Evolutionary conservation across 2,113 vertebrate species (phyloP).

Genomic region (Phylloscopus trochiloides): DNA sequence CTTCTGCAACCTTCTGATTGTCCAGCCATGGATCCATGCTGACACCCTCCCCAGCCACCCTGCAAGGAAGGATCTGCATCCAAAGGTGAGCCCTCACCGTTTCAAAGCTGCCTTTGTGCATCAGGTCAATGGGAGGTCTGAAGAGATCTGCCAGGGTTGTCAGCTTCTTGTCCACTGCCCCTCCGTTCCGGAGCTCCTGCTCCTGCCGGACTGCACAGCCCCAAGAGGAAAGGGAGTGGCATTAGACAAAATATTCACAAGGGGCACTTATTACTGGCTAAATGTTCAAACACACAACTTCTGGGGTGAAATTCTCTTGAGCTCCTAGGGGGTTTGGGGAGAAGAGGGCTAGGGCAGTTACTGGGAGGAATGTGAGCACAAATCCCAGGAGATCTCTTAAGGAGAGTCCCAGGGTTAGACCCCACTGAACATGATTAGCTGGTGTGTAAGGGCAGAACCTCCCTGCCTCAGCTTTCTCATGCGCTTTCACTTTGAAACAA

Average conservation of each 20-base stretch:
- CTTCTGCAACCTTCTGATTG: not conserved
- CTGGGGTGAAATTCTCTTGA: not conserved
- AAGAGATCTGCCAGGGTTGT: constrained; percentile 97
- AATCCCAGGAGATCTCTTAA: not conserved
- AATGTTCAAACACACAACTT: not conserved
- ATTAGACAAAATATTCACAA: not conserved
- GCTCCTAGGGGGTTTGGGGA: not conserved
- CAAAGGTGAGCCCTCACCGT: constrained; percentile 78
- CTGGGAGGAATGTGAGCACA: not conserved
- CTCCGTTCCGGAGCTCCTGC: constrained; percentile 96
- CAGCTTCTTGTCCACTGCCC: constrained; percentile 95
- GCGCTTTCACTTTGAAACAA: not conserved
- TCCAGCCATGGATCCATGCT: accelerated
- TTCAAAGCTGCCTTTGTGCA: constrained; percentile 99
- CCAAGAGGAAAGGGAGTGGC: constrained; percentile 4
- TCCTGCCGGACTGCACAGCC: constrained; percentile 89
- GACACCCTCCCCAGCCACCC: not conserved
- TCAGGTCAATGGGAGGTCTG: constrained; percentile 96
- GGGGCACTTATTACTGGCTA: not conserved
- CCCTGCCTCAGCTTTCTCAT: not conserved
- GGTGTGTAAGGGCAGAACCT: not conserved
- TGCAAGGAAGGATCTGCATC: not conserved
- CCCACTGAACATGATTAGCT: not conserved
- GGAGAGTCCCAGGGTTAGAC: not conserved
- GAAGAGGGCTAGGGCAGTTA: not conserved